Evolutionary conservation across 2,113 vertebrate species (phyloP).

Genomic region (Phrynocephalus versicolor): DNA sequence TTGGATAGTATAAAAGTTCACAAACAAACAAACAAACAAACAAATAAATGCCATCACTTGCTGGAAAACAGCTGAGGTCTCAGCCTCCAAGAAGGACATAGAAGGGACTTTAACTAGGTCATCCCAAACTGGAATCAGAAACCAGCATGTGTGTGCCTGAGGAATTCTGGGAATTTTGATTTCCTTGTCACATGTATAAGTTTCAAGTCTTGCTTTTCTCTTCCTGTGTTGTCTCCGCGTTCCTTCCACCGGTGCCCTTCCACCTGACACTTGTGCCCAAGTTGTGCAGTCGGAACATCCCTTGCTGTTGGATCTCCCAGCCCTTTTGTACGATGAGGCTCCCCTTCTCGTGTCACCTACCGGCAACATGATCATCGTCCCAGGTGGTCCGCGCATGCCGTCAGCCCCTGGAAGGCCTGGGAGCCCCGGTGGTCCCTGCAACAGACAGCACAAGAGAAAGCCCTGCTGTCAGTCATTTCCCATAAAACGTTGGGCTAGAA

Average conservation of each 20-base stretch:
- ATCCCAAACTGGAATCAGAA: no score
- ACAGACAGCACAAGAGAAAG: not conserved
- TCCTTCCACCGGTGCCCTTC: not conserved
- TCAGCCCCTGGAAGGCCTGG: slow-evolving; percentile 85
- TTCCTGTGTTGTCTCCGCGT: not conserved
- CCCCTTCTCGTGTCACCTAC: slow-evolving; percentile 70
- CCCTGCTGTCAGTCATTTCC: not conserved
- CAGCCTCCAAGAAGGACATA: no score
- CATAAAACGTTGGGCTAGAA: not conserved
- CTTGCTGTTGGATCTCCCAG: not conserved
- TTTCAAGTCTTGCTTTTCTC: not conserved
- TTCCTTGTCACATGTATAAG: no score
- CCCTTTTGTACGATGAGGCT: no score
- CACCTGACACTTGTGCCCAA: not conserved
- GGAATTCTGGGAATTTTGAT: no score
- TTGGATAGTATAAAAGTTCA: no score
- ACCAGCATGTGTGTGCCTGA: no score
- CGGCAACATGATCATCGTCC: slow-evolving; percentile 90
- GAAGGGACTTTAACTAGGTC: no score
- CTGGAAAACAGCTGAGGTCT: no score
- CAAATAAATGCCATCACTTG: no score
- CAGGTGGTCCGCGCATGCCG: slow-evolving; percentile 85
- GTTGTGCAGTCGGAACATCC: not conserved
- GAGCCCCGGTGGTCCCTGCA: slow-evolving; percentile 84
- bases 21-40: no score